A percentile compares a stretch with the other conserved stretches of the same genome.
These are phyloP conservation scores for Bradypodion ventrale DNA, from an alignment of 2,797 vertebrate genomes.

Conservation along the genomic window DNA sequence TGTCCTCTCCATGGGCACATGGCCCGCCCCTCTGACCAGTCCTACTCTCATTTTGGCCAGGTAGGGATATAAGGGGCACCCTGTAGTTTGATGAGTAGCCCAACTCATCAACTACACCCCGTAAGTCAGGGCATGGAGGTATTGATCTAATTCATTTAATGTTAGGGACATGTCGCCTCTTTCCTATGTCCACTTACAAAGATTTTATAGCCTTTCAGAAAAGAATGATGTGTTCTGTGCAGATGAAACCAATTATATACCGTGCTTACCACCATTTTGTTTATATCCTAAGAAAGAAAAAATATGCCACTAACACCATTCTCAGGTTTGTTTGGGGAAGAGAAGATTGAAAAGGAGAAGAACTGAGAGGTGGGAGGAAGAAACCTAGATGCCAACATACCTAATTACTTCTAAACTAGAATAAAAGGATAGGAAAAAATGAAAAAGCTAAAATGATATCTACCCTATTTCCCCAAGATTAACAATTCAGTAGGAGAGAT, in stretches of 20 bases:
- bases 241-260: not conserved
- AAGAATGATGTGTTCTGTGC: not conserved
- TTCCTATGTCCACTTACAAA: not conserved
- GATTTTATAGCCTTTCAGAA: not conserved
- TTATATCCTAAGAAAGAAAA: not conserved
- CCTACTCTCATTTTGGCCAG: too few relatives aligned
- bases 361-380: not conserved
- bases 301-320: constrained; percentile 23
- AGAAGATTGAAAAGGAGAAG: not conserved
- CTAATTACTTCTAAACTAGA: constrained; percentile 51
- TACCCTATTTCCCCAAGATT: constrained; percentile 54
- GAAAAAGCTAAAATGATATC: constrained; percentile 52
- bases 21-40: too few relatives aligned
- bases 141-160: not conserved
- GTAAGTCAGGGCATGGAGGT: not conserved
- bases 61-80: too few relatives aligned
- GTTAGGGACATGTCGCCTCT: not conserved
- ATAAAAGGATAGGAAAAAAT: constrained; percentile 47
- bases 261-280: not conserved
- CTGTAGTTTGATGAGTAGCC: not conserved
- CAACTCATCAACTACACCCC: not conserved
- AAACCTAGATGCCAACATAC: constrained; percentile 6
- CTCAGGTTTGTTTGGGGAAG: constrained; percentile 1
- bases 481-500: constrained; percentile 55
- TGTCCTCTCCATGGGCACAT: too few relatives aligned